Base-by-base conservation (phyloP, 1,140 invertebrate species). In the Elymnias hypermnestra region DNA sequence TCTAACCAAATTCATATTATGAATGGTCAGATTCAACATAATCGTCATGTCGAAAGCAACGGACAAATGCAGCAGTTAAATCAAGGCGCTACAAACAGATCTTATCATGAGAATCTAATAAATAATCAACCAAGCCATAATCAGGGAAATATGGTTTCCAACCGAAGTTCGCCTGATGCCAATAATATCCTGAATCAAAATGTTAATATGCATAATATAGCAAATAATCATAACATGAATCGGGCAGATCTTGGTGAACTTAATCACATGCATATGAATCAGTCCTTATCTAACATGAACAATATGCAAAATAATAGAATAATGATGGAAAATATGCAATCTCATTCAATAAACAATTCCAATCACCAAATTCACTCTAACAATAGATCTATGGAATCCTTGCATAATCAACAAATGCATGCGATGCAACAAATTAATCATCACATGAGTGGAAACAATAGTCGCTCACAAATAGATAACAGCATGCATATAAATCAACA, bases 241-340 rank as follows among this genome's bases (percentile, higher is more conserved):
- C 50, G 82, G 3, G 53, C 70, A 12, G 75, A 83, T 44, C 41
- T 76, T 21, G 72, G 62, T 50, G 79, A 85, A n/a, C 36, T 83
- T 12, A 76, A 69, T 49, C 82, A 85, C 37, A 76, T 83, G 69
- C 82, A 85, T 47, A 72, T 85, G 62, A 79, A 82, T 53, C 79
- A 79, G 51, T 44, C 77, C 10, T 70, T 78, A 52, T 55, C 71
- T 6, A 74, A 69, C 46, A 75, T 85, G 57, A 82, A 71, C 44
- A 83, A 73, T 57, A 72, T 86, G 63, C 85, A 83, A 44, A 86
- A 77, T 42, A 85, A 85, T 44, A 60, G 82, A 37, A 83, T 83
- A 69, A 73, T 81, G 50, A 76, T 81, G 50, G 82, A 85, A 14
- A 83, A 76, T 42, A 73, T 85, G 60, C 78, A 79, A 43, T 48